Evolutionary conservation across 2,888 invertebrate species (phyloP), one percentile per base, ranked within the genome.

Genomic region (Drosophila limbata): DNA sequence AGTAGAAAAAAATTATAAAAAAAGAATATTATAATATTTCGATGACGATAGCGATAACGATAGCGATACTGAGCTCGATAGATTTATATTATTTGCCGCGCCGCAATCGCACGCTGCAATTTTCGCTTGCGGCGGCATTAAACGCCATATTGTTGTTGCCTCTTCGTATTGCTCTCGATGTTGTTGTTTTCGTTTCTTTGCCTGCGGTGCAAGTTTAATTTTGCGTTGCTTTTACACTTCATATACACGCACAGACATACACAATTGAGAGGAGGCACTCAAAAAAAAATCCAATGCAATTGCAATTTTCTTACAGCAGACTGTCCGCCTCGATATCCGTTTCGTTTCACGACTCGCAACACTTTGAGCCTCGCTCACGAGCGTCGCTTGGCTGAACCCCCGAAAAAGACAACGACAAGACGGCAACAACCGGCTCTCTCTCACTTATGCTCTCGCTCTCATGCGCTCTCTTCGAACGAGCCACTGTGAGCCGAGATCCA

Each of bases 301-400:
- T 79, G 74, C 77, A 84, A 78, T 74, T 66, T 66, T 53, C 19
- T 47, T 55, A 40, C 73, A 79, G 73, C 74, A 77, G 72, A 78
- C 78, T 77, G 80, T 78, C 78, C 78, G 78, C 73, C 65, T 73
- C 77, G 77, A 88, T 79, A 77, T 89, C 89, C 89, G 89, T 84
- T 78, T 81, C 78, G 84, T 81, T 84, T 85, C 90, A 89, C 91
- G 91, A 89, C 90, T 91, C 89, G 89, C 89, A 89, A 84, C 89
- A 88, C 87, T 90, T 85, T 91, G 88, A 84, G 82, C 80, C 76
- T 75, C 81, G 78, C 82, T 83, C 70, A 67, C 72, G 72, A 69
- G 60, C 71, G 57, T 37, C 69, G 68, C 56, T 65, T 47, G 15
- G 33, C 75, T 71, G 70, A 79, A 79, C 79, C 79, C 79, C 70